These are phyloP conservation scores for Dipodomys ordii DNA, from an alignment of 2,113 vertebrate species.

Conservation along the genomic window DNA sequence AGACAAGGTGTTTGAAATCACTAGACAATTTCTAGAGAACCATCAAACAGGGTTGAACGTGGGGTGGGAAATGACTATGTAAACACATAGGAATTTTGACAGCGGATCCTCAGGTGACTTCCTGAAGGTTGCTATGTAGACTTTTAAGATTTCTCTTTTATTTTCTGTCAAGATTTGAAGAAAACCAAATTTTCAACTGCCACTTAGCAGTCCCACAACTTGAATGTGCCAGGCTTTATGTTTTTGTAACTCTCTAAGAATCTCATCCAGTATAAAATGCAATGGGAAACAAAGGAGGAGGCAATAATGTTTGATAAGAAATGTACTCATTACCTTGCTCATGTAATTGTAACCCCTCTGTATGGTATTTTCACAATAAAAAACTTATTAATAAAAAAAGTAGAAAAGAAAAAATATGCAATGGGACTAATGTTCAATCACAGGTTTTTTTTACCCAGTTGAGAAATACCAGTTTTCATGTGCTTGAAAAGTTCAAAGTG, in stretches of 20 bases:
- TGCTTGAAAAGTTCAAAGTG: slow-evolving; percentile 59
- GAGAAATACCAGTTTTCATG: slow-evolving; percentile 56
- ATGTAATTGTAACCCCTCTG: no score
- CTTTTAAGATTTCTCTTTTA: not conserved
- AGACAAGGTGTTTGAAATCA: slow-evolving; percentile 93
- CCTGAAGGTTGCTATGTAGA: not conserved
- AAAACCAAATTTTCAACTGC: slow-evolving; percentile 35
- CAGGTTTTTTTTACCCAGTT: slow-evolving; percentile 33
- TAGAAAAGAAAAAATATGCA: not conserved
- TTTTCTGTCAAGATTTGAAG: not conserved
- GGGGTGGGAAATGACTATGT: not conserved
- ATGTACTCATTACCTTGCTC: no score
- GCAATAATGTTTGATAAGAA: no score
- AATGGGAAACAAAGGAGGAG: not conserved
- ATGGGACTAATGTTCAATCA: slow-evolving; percentile 3
- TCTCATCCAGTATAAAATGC: slow-evolving; percentile 52
- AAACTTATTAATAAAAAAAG: no score
- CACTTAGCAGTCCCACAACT: slow-evolving; percentile 36
- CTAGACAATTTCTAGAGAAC: slow-evolving; percentile 90
- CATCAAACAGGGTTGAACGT: not conserved
- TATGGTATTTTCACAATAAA: no score
- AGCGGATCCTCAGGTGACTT: not conserved
- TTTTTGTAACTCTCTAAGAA: slow-evolving; percentile 53
- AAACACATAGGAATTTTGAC: not conserved
- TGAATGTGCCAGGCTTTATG: slow-evolving; percentile 18